Percentiles rank a stretch among this genome's conserved stretches.
Conservation (phyloP, 2,797 vertebrate genomes). For the Pantherophis alleghaniensis region DNA sequence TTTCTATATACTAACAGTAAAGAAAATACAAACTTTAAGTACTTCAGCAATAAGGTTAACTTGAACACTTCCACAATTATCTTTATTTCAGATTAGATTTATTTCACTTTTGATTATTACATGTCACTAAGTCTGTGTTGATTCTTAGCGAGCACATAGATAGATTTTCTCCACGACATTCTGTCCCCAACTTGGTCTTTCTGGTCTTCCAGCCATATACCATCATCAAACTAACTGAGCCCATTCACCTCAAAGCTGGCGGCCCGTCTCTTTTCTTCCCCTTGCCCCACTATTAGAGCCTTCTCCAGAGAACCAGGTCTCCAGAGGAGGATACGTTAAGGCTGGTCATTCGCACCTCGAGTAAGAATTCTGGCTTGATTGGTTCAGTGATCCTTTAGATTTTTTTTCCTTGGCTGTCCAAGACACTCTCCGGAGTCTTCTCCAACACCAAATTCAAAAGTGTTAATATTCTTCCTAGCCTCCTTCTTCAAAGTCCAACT, state of each 20-base stretch:
- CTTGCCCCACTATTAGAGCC: neutral
- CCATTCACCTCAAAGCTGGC: neutral
- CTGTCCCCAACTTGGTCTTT: neutral
- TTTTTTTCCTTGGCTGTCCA: neutral
- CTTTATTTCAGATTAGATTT: neutral
- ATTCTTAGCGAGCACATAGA: neutral
- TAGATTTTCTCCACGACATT: neutral
- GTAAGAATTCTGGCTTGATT: neutral
- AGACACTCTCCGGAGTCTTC: neutral
- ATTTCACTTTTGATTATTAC: neutral
- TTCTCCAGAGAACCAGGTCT: neutral
- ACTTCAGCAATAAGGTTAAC: neutral
- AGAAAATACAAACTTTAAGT: neutral
- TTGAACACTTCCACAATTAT: neutral
- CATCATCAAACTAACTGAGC: neutral
- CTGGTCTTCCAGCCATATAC: neutral
- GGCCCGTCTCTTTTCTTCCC: neutral
- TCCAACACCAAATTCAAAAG: neutral
- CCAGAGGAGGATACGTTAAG: neutral
- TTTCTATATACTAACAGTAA: neutral
- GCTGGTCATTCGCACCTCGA: neutral
- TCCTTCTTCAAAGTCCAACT: neutral
- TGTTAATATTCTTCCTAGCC: neutral
- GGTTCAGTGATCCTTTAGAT: neutral
- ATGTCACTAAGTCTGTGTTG: neutral